Conservation (phyloP, 2,797 vertebrate genomes). For the Eulemur albifrons region DNA sequence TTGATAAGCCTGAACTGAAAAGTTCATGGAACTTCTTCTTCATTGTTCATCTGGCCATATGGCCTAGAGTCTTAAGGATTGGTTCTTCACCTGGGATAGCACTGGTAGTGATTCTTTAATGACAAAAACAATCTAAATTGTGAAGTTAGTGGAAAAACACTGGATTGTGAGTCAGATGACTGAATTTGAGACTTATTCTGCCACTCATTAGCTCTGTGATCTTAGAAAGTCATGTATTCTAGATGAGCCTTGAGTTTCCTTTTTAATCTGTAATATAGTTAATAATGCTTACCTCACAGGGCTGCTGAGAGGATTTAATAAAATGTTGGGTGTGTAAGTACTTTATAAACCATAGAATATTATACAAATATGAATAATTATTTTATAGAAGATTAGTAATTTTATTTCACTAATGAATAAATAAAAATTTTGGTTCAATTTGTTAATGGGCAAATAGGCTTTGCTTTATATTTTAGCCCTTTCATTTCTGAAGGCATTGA, state of each 20-base stretch:
- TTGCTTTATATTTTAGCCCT: slow-evolving; percentile 17
- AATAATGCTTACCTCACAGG: not conserved
- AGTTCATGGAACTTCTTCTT: slow-evolving; percentile 1
- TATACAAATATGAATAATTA: not conserved
- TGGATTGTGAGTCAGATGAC: not conserved
- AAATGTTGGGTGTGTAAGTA: not conserved
- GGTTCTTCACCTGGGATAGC: not conserved
- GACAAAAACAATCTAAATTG: not conserved
- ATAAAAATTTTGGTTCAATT: not conserved
- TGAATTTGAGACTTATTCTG: not conserved
- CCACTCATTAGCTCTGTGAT: not conserved
- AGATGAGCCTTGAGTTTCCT: not conserved
- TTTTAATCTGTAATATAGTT: slow-evolving; percentile 42
- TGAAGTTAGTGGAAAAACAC: not conserved
- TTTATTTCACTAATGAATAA: slow-evolving; percentile 39
- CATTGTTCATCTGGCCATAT: not conserved
- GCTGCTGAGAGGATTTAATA: not conserved
- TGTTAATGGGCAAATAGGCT: not conserved
- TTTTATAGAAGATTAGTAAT: slow-evolving; percentile 21
- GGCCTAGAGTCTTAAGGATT: not conserved
- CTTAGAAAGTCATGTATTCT: not conserved
- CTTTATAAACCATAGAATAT: not conserved
- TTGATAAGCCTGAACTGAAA: slow-evolving; percentile 32
- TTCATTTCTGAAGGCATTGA: slow-evolving; percentile 32
- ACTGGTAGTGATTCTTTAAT: slow-evolving; percentile 2